Percentiles rank a stretch among this genome's conserved stretches.
Conservation (phyloP, 2,888 invertebrate genomes). For the Patella caerulea region DNA sequence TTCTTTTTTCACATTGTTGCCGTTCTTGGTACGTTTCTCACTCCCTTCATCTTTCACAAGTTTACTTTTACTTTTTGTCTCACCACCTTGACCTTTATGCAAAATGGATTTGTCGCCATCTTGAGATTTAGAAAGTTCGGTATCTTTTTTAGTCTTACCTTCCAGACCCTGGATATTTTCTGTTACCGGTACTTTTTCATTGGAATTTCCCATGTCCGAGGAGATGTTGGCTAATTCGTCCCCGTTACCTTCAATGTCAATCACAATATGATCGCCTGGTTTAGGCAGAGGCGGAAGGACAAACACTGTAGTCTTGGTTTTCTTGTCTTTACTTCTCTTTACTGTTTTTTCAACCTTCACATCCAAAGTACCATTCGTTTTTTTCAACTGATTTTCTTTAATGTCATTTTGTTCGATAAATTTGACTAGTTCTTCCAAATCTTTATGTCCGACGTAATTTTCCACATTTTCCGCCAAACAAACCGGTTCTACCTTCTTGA, state of each 20-base stretch:
- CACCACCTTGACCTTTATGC: slow-evolving; percentile 20
- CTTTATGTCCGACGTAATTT: slow-evolving; percentile 51
- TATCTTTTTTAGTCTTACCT: slow-evolving; percentile 6
- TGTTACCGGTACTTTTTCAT: slow-evolving; percentile 24
- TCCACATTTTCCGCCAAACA: slow-evolving; percentile 47
- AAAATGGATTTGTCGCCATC: neutral
- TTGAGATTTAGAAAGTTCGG: slow-evolving; percentile 2
- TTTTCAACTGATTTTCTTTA: slow-evolving; percentile 28
- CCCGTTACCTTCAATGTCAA: slow-evolving; percentile 10
- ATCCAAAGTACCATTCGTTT: slow-evolving; percentile 12
- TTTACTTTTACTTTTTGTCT: slow-evolving; percentile 3
- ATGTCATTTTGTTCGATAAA: slow-evolving; percentile 54
- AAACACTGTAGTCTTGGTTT: slow-evolving; percentile 36
- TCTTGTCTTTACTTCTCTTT: slow-evolving; percentile 50
- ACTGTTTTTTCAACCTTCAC: slow-evolving; percentile 27
- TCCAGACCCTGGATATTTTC: neutral
- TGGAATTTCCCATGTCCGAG: slow-evolving; percentile 26
- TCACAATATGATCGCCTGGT: slow-evolving; percentile 6
- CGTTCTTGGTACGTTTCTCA: neutral
- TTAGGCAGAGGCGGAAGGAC: neutral
- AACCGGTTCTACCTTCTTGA: slow-evolving; percentile 39
- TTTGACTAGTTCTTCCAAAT: slow-evolving; percentile 49
- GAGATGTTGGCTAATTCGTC: slow-evolving; percentile 3
- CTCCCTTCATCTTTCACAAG: neutral
- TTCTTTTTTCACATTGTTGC: neutral